A percentile compares a stretch with the other conserved stretches of the same genome.
Evolutionary conservation across 2,888 invertebrate genomes (phyloP).

Genomic region (Xylocampa areola): DNA sequence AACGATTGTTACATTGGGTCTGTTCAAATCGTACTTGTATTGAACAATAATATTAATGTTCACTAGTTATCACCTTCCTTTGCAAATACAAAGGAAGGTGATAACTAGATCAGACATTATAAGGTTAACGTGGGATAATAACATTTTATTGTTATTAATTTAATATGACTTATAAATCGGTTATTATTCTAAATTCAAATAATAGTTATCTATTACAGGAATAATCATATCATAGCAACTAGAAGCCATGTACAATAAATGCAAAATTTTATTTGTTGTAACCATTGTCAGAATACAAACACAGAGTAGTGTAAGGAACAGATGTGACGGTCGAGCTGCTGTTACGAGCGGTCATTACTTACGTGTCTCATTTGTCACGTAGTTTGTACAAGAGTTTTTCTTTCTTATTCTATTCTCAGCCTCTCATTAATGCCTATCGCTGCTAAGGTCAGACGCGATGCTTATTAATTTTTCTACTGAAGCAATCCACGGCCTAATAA

Average conservation of each 20-base stretch:
- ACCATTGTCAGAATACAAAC: conserved; percentile 4
- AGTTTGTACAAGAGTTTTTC: conserved; percentile 62
- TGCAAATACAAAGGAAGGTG: too few relatives aligned
- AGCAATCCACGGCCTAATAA: conserved; percentile 69
- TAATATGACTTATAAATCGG: conserved; percentile 15
- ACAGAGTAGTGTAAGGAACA: conserved; percentile 11
- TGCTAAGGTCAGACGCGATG: conserved; percentile 58
- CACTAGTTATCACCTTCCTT: conserved; percentile 28
- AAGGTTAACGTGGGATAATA: conserved; percentile 4
- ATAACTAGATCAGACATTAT: conserved; percentile 13
- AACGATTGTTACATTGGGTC: conserved; percentile 35
- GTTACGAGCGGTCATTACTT: conserved; percentile 40
- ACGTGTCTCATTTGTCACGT: conserved; percentile 61
- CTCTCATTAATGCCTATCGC: conserved; percentile 64
- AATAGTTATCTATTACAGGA: not conserved
- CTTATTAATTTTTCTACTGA: conserved; percentile 81
- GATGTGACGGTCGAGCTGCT: conserved; percentile 23
- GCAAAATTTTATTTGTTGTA: not conserved
- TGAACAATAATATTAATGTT: conserved; percentile 33
- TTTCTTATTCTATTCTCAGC: conserved; percentile 58
- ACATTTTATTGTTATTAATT: conserved; percentile 29
- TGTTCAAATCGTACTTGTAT: conserved; percentile 25
- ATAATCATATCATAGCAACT: conserved; percentile 2
- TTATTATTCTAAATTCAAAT: conserved; percentile 10
- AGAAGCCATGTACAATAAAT: not conserved